Base-by-base conservation (phyloP, 2,113 vertebrate species). In the Talpa occidentalis region DNA sequence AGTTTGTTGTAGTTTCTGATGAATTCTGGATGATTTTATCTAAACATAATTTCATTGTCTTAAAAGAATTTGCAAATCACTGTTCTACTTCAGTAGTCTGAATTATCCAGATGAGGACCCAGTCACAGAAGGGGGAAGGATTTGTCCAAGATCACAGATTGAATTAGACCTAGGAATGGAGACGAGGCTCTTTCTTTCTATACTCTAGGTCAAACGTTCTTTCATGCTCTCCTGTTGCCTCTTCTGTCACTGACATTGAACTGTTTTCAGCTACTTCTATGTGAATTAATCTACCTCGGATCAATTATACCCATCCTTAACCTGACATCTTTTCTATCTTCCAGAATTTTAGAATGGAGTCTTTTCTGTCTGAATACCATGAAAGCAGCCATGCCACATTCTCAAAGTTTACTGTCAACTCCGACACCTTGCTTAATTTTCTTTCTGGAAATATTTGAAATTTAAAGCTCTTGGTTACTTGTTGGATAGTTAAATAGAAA, bases 1-100 rank as follows among this genome's bases (percentile, higher is more conserved):
- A 92, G 60, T 95, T 92, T 87, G 56, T 64, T 86, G 81, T 86
- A 72, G 49, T 37, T 67, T 83, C 67, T 72, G 60, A 60, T 78
- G 72, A 80, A 76, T 47, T 95, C 81, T 35, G 26, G 59, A 9
- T 80, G 66, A 74, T 94, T 88, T 95, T 67, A 76, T 40, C 42
- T 67, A 62, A 78, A 83, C 47, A 73, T 28, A 72, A 60, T 79
- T 60, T 74, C 47, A 79, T 80, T 67, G 26, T 32, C 16, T 89
- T 89, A 42, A 94, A 73, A 70, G 44, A 56, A 6, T 84, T 66
- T 96, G 66, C 37, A 76, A 35, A 80, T n/a, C 11, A 42, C 17
- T 40, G 54, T 3, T 73, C 4, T 82, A 4, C 40, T 77, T 93
- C 14, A 49, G 0, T 59, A 35, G 28, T 17, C 26, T 77, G 19